phyloP scores from a whole-genome alignment of 1,140 invertebrate species.

The Nephila pilipes region DNA sequence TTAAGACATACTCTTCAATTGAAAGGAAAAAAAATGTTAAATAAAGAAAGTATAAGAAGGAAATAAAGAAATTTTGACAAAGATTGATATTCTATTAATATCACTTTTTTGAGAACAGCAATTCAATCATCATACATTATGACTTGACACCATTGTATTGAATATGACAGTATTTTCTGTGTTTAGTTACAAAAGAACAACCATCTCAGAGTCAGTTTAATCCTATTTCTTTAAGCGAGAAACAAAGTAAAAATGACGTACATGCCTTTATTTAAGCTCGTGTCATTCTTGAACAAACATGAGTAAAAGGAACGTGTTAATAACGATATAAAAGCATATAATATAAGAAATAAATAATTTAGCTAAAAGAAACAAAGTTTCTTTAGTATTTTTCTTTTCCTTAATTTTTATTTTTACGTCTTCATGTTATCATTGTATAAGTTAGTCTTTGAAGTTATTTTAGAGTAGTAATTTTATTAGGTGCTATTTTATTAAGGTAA shows the following conservation, averaged over 20 bases:
- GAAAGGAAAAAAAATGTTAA: neutral
- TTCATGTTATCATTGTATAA: no score
- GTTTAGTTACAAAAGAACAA: neutral
- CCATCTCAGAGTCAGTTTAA: neutral
- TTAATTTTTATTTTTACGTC: no score
- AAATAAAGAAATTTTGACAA: constrained; percentile 19
- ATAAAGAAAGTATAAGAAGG: neutral
- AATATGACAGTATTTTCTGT: neutral
- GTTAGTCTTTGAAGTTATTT: no score
- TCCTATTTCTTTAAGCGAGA: neutral
- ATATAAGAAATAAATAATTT: neutral
- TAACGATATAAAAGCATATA: neutral
- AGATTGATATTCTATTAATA: constrained; percentile 2
- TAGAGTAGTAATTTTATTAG: no score
- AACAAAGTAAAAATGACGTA: neutral
- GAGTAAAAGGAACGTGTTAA: neutral
- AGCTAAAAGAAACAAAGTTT: no score
- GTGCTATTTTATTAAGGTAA: no score
- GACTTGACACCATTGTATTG: neutral
- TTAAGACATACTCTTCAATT: neutral
- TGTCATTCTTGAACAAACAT: neutral
- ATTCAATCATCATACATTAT: constrained; percentile 24
- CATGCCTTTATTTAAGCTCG: neutral
- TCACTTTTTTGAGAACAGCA: neutral
- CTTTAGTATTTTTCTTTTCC: no score